Base-by-base conservation (phyloP, 2,888 invertebrate genomes). In the Hofmannophila pseudospretella region DNA sequence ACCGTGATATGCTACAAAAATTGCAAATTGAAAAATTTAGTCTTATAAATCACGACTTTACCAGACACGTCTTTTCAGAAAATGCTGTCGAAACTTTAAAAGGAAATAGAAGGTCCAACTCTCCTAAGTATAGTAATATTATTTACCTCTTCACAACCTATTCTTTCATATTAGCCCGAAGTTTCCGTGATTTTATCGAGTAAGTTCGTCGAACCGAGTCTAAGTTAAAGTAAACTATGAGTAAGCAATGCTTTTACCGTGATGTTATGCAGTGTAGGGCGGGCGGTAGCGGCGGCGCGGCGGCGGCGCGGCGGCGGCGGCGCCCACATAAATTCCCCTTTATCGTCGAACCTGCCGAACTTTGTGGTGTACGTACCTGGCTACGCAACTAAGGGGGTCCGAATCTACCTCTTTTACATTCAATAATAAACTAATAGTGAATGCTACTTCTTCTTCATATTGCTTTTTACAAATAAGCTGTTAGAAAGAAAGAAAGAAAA, bases 331-430 rank as follows among this genome's bases (percentile, higher is more conserved):
- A 81, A 82, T 82, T 67, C 67, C 67, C 67, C 71, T 79, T 82
- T 80, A 79, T 80, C 78, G 79, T 59, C 44, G 51, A 67, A 77
- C 76, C 80, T 81, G 80, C 73, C 78, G 73, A 81, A 81, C 75
- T 82, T 82, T 74, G 3, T 16, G 16, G 16, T 4, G 14, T 14
- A 4, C 16, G 25, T 9, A 4, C 25, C 8, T 8, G 25, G 25
- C 5, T 16, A 4, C 16, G 7, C n/a, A 3, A n/a, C 25, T 25
- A 4, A 25, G 25, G 2, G 25, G 25, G 25, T 9, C 9, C 8
- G 1, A 25, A 9, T n/a, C 4, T 1, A 2, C 9, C 16, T 16
- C 16, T 8, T 22, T n/a, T n/a, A n/a, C 16, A 16, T 16, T 16
- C 16, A 16, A 16, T 16, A n/a, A n/a, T n/a, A n/a, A n/a, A n/a